Conservation (phyloP, 2,797 vertebrate genomes). For the Coregonus suidteri region DNA sequence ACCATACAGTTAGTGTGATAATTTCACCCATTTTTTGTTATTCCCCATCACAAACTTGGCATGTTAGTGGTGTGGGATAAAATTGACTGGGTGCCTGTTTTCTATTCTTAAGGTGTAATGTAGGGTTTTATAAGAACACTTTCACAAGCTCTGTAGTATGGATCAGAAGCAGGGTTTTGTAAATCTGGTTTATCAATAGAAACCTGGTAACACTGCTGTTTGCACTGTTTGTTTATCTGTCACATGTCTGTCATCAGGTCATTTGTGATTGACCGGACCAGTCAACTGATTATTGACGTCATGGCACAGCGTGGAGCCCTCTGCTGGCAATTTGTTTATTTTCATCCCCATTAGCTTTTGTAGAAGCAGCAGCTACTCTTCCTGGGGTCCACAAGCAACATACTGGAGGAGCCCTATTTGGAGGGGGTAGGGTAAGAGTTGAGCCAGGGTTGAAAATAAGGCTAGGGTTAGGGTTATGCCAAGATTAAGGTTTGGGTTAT, state of each 20-base stretch:
- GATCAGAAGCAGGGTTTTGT: neutral
- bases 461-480: neutral
- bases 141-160: neutral
- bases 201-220: neutral
- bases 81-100: neutral
- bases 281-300: neutral
- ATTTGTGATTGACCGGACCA: constrained; percentile 24
- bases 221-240: constrained; percentile 24
- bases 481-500: neutral
- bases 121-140: neutral
- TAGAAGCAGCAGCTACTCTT: too few species aligned
- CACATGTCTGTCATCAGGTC: constrained; percentile 50
- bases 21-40: neutral
- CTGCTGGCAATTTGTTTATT: constrained; percentile 36
- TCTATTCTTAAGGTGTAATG: neutral
- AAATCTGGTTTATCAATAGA: neutral
- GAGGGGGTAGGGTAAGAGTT: neutral
- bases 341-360: too few species aligned
- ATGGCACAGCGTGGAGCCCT: constrained; percentile 11
- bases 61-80: neutral
- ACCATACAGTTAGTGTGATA: neutral
- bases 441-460: neutral
- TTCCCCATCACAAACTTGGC: neutral
- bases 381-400: neutral
- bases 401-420: neutral